Base-by-base conservation (phyloP, 2,888 invertebrate genomes). In the Monoplex corrugatus region DNA sequence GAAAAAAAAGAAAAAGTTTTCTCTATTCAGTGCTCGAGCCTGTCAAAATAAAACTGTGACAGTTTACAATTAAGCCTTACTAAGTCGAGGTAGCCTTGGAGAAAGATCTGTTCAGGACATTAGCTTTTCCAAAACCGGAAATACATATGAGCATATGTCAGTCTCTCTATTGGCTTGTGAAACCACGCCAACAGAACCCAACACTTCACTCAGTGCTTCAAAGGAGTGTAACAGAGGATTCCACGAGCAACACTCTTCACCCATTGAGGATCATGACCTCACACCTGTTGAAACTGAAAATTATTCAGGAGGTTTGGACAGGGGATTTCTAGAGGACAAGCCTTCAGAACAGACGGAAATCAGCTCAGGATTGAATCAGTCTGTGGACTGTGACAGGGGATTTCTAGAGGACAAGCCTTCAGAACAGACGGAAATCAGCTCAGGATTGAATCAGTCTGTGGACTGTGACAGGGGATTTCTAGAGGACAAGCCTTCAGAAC, bases 101-200 rank as follows among this genome's bases (percentile, higher is more conserved):
- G 63, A 68, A 68, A 68, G 63, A 1, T 68, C 63, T 6, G 63
- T 68, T 68, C 63, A 68, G 63, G 63, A 68, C 63, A 68, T 68
- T 68, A 68, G 28, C 63, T 68, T 10, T 68, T 68, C 63, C 63
- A 68, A 68, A 23, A n/a, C 63, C 28, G 63, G 63, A n/a, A 68
- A 68, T 68, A 68, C n/a, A 28, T 23, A 68, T 68, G 63, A 68
- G n/a, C 63, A 68, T 68, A 68, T 68, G 32, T 68, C 63, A 68
- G 63, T 68, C 63, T 68, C 19, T 68, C 63, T 6, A 68, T 68
- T 13, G 23, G 28, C 63, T 68, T 68, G 63, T 68, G 63, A 68
- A 68, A 68, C 63, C 63, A 68, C 63, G 23, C n/a, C 63, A 68
- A 68, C 63, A 68, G 63, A 68, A 68, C n/a, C 63, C 63, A 68